A percentile compares a stretch with the other conserved stretches of the same genome.
Conservation (phyloP, 2,113 vertebrate genomes). For the Myrmecophaga tridactyla region DNA sequence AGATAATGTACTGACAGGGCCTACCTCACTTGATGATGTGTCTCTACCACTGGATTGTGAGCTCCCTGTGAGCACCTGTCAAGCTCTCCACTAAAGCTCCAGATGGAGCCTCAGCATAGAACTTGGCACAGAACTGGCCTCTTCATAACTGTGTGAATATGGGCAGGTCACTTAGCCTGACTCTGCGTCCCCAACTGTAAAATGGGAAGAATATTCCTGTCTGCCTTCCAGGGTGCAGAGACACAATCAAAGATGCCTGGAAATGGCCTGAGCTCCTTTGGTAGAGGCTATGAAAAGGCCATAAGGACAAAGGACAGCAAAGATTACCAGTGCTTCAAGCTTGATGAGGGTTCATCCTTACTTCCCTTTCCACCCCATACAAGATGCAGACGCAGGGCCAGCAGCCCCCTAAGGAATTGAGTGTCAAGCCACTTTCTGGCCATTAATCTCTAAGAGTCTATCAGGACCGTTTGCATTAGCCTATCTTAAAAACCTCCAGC, state of each 20-base stretch:
- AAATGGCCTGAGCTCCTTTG: background rate
- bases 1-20: background rate
- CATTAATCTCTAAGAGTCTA: constrained; percentile 63
- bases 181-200: background rate
- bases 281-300: background rate
- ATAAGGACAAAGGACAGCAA: background rate
- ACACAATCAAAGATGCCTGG: background rate
- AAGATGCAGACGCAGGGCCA: background rate
- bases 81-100: background rate
- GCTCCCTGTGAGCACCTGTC: background rate
- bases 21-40: background rate
- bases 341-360: background rate
- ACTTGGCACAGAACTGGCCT: background rate
- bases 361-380: background rate
- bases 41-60: fast-evolving
- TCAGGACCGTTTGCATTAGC: constrained; percentile 61
- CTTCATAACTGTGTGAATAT: fast-evolving
- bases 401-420: constrained; percentile 6
- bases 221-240: background rate
- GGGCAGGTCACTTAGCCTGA: background rate
- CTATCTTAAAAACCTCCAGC: constrained; percentile 55
- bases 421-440: constrained; percentile 58
- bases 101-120: background rate
- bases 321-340: background rate
- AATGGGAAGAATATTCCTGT: background rate